Conservation (phyloP, 2,888 invertebrate species). For the Mesorhabditis sp. region DNA sequence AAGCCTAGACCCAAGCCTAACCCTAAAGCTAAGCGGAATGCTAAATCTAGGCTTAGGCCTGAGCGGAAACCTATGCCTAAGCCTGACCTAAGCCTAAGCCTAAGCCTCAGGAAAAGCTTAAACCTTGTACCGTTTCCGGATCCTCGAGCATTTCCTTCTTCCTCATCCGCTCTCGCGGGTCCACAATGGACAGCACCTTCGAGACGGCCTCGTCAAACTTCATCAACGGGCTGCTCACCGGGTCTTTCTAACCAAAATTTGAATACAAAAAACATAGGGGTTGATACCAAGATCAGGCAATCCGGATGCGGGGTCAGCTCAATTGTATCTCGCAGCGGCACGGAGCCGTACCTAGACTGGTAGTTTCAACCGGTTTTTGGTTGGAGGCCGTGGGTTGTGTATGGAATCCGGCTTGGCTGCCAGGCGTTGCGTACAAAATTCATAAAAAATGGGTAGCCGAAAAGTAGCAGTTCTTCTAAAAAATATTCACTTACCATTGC, state of each 20-base stretch:
- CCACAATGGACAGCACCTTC: not conserved
- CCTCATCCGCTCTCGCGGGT: not conserved
- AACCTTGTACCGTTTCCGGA: not conserved
- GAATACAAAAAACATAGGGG: not conserved
- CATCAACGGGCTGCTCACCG: not conserved
- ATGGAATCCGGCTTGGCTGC: too few relatives aligned
- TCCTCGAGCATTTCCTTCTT: not conserved
- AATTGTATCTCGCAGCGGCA: not conserved
- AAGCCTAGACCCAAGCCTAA: too few relatives aligned
- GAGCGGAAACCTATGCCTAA: too few relatives aligned
- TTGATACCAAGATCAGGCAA: conserved; percentile 2
- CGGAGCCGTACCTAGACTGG: not conserved
- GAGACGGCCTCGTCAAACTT: not conserved
- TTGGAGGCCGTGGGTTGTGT: not conserved
- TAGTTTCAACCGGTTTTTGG: not conserved
- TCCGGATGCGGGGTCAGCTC: not conserved
- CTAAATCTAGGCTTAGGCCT: too few relatives aligned
- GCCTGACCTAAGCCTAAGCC: too few relatives aligned
- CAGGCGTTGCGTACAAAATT: too few relatives aligned
- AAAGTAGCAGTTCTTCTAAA: not conserved
- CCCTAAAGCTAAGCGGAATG: too few relatives aligned
- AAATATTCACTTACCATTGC: not conserved
- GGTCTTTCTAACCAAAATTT: not conserved
- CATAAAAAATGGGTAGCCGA: too few relatives aligned
- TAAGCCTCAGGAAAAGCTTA: not conserved